Evolutionary conservation across 2,888 invertebrate species (phyloP).

Genomic region (Liopterus haemorrhoidalis): DNA sequence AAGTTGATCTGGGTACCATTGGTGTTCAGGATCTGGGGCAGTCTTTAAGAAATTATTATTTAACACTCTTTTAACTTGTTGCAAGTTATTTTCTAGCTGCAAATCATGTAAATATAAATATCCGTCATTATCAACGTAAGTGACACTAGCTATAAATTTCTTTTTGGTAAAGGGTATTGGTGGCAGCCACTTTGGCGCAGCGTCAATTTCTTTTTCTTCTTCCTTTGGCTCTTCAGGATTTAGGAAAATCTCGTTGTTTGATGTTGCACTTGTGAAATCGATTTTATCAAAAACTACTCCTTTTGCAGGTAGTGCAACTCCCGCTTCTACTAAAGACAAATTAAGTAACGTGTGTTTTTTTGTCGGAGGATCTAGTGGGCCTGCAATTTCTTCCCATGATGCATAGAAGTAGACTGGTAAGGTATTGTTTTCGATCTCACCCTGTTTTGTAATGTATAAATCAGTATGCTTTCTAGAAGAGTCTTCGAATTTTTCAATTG

Average conservation of each 20-base stretch:
- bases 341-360: slow-evolving; percentile 8
- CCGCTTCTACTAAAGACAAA: slow-evolving; percentile 5
- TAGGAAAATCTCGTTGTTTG: not conserved
- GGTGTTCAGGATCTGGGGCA: slow-evolving; percentile 47
- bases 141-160: slow-evolving; percentile 56
- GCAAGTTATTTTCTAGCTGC: slow-evolving; percentile 36
- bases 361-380: slow-evolving; percentile 14
- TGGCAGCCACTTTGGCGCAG: slow-evolving; percentile 55
- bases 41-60: slow-evolving; percentile 46
- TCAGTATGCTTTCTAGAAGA: slow-evolving; percentile 49
- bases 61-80: slow-evolving; percentile 50
- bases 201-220: slow-evolving; percentile 24
- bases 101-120: slow-evolving; percentile 45
- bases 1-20: slow-evolving; percentile 59
- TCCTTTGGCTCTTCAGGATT: not conserved
- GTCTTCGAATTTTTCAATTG: slow-evolving; percentile 56
- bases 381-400: slow-evolving; percentile 10
- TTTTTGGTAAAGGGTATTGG: slow-evolving; percentile 48
- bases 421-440: slow-evolving; percentile 48
- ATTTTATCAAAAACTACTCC: no score
- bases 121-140: slow-evolving; percentile 55
- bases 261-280: not conserved
- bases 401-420: slow-evolving; percentile 41
- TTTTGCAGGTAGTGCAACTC: slow-evolving; percentile 15
- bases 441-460: slow-evolving; percentile 53